Evolutionary conservation across 2,888 invertebrate species (phyloP).

Genomic region (Macrosiphum euphorbiae): DNA sequence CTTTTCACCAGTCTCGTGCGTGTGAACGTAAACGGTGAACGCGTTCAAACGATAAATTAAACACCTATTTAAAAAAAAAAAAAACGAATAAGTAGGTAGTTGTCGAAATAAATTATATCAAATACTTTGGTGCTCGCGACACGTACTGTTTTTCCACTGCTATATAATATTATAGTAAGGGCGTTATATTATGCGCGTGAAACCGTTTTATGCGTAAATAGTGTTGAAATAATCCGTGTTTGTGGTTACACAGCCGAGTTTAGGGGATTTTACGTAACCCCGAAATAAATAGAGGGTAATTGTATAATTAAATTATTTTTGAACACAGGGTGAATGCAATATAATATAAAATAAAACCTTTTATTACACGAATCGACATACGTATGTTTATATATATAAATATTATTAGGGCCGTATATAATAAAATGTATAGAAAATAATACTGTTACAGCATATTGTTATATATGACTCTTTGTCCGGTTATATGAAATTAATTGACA

Average conservation of each 20-base stretch:
- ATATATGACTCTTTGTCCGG: background rate
- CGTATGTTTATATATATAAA: too few relatives aligned
- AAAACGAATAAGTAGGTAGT: background rate
- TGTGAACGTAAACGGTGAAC: background rate
- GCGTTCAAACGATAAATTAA: background rate
- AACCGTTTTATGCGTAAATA: background rate
- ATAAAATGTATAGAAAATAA: background rate
- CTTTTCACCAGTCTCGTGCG: background rate
- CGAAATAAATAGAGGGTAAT: slow-evolving; percentile 11
- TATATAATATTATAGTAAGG: background rate
- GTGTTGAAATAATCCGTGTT: background rate
- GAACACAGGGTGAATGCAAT: background rate
- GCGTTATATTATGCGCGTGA: background rate
- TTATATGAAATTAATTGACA: background rate
- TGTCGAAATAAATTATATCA: slow-evolving; percentile 3
- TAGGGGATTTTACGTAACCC: background rate
- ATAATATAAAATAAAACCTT: background rate
- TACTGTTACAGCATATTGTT: background rate
- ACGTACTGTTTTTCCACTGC: background rate
- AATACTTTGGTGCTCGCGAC: background rate
- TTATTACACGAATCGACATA: background rate
- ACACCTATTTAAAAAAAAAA: background rate
- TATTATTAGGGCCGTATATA: background rate
- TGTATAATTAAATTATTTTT: background rate
- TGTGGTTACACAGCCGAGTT: background rate